Base-by-base conservation (phyloP, 2,113 vertebrate species). In the Podiceps cristatus region DNA sequence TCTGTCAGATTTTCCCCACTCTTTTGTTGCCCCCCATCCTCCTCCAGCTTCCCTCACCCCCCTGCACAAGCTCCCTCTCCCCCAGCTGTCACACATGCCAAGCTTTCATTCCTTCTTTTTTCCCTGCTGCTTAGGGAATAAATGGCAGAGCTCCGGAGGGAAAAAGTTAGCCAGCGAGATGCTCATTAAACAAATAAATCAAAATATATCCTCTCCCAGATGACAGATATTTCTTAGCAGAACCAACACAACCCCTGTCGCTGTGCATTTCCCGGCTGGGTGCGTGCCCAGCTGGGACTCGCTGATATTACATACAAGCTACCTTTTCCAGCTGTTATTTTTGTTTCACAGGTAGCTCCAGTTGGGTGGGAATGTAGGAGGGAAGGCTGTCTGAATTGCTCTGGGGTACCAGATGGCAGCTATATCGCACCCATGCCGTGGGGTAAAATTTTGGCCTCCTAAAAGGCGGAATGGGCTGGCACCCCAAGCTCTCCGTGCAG, bases 111-210 rank as follows among this genome's bases (percentile, higher is more conserved):
- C 45, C 22, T 72, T 76, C 4, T 69, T 4, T 94, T 90, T 95
- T 95, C 44, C 42, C 47, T 6, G 2, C 68, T 89, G 68, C 47
- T 66, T 40, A 64, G 81, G 47, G 52, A 84, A 63, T 1, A 1
- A 89, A 47, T 25, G 91, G 50, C 63, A 56, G 31, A 94, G 59
- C 59, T 97, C 33, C 52, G 42, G 91, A 86, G 56, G 77, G 76
- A 44, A 77, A 33, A 63, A 78, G 69, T 55, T 91, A 87, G 47
- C 80, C 73, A 85, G 42, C 0, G 2, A 91, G 91, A 78, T 95
- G 83, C 73, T 97, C 58, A 40, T 96, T 96, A 91, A 89, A 81
- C 28, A 91, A 90, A 95, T 88, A 92, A 78, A 82, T 93, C 42
- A 73, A 82, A 78, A 78, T 52, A 22, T n/a, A 53, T 86, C 67